Evolutionary conservation across 92 coral and sea anemone species (phyloP), one percentile per base, ranked within the genome.

Genomic region (Zoanthus gigantus): DNA sequence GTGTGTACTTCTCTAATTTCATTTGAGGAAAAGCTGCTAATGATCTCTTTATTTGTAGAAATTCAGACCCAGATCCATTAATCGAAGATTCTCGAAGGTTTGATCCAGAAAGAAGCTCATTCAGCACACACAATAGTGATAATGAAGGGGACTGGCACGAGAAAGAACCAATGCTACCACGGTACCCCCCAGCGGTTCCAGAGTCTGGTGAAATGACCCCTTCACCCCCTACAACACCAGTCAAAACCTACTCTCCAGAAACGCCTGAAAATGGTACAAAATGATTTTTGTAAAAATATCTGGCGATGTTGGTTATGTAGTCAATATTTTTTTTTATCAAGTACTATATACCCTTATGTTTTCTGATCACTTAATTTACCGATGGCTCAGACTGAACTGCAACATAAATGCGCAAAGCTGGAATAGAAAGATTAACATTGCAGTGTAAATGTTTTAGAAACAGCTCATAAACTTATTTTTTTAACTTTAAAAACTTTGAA

Each of bases 71-170:
- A 90, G 86, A 89, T 53, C 96, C 98, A 15, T 18, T 95, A 31
- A 85, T 72, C 0, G 96, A 93, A 57, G 90, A 94, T 61, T 91
- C 92, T n/a, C 78, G 85, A 9, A 61, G 84, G 74, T 67, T 94
- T 34, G 94, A 95, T 79, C 88, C 90, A 2, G 95, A 93, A 53
- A 77, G 96, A 80, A 91, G 86, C 77, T 95, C 98, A 12, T 95
- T 95, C 92, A 81, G 93, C 77, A 88, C 85, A 12, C 85, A 93
- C 77, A 93, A 90, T 84, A 91, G 95, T 31, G 96, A 89, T 52
- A 82, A 16, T 13, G 98, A 93, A 7, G 50, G 61, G 44, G 98
- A 88, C 0, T 92, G 88, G 11, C 76, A 73, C 57, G 94, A 60
- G 12, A 79, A 88, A 53, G 93, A 92, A 5, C 95, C 97, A 10